Conservation (phyloP, 2,113 vertebrate species). For the Anser brachyrhynchus region DNA sequence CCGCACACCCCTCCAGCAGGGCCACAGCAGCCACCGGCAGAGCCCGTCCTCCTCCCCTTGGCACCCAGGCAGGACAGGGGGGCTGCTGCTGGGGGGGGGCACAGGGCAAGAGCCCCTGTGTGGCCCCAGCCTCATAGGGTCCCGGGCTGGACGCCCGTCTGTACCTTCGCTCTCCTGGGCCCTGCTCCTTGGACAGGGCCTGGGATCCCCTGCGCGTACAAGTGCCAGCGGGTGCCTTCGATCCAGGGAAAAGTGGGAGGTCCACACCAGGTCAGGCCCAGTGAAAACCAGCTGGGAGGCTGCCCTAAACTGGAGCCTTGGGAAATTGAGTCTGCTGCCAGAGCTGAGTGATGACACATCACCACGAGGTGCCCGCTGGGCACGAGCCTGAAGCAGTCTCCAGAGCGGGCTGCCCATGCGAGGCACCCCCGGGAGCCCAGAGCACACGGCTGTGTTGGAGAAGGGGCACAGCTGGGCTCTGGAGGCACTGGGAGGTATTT, state of each 20-base stretch:
- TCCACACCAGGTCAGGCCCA: background rate
- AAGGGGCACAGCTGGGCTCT: accelerated
- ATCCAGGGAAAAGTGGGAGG: background rate
- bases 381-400: accelerated
- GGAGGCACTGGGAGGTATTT: background rate
- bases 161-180: accelerated
- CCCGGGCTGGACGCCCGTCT: background rate
- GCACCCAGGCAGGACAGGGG: background rate
- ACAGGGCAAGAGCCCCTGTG: accelerated
- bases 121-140: background rate
- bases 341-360: background rate
- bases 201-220: accelerated
- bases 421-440: accelerated
- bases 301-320: background rate
- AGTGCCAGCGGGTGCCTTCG: background rate
- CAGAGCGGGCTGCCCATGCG: background rate
- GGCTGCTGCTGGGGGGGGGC: background rate
- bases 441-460: background rate
- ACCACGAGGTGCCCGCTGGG: accelerated
- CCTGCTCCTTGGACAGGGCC: background rate
- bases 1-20: background rate
- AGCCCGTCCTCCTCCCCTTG: background rate
- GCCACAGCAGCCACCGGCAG: accelerated
- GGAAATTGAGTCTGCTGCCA: background rate
- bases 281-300: background rate